Evolutionary conservation across 2,113 vertebrate genomes (phyloP), one percentile per base, ranked within the genome.

Genomic region (Megalops atlanticus): DNA sequence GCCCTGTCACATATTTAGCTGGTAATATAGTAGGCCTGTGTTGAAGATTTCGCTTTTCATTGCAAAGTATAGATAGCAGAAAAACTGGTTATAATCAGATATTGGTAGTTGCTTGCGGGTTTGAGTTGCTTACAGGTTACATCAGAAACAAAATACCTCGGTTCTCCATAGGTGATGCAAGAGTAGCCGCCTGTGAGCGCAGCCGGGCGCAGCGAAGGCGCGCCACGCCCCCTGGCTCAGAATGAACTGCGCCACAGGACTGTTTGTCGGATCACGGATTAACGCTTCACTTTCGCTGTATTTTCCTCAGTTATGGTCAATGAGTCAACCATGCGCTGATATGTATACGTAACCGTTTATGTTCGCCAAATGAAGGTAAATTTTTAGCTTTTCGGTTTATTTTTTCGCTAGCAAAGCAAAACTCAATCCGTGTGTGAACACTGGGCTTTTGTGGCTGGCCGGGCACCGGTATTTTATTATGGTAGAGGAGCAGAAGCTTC

Each of bases 111-210:
- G 24, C 2, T 64, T 8, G 58, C 6, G 10, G 39, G 12, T 31
- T 41, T 5, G 31, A 18, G 27, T 80, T 80, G 79, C 79, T 69
- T 73, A 47, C 43, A 15, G 11, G 79, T 80, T 80, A 80, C 79
- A 74, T 80, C 79, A 80, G 79, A 80, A 49, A 80, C 45, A 80
- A 54, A 35, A 10, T 2, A 5, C 43, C 8, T 2, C n/a, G 31
- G 14, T 36, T 2, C 27, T 21, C 3, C 27, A 11, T 10, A n/a
- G 27, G 69, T 80, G 79, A 80, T 39, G 79, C 70, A 74, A 80
- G 35, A 80, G 24, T 31, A 12, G 6, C 5, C 35, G 14, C 14
- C 24, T 27, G 10, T 54, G 70, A 36, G 69, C 12, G 69, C 69
- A 71, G 31, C 8, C 2, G 24, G 58, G 4, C 58, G n/a, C 69